A percentile compares a stretch with the other conserved stretches of the same genome.
phyloP scores from a whole-genome alignment of 2,113 vertebrate genomes.

The Pollachius pollachius region DNA sequence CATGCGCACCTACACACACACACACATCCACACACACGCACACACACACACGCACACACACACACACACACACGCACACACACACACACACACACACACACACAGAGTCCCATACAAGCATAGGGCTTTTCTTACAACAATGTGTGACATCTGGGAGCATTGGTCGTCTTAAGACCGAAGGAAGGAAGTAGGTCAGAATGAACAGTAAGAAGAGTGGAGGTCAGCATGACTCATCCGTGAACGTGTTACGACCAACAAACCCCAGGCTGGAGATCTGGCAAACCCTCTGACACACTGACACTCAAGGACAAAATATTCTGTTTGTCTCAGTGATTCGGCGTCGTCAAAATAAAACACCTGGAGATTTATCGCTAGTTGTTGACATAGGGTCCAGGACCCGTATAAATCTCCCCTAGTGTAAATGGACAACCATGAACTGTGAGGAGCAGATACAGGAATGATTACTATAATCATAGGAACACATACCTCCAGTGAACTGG shows the following conservation, averaged over 20 bases:
- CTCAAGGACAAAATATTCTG: constrained; percentile 11
- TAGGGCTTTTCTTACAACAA: not conserved
- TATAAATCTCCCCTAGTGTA: constrained; percentile 5
- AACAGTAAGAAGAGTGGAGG: constrained; percentile 40
- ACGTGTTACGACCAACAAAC: constrained; percentile 18
- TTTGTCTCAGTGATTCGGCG: constrained; percentile 11
- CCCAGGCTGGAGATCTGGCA: constrained; percentile 19
- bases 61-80: too few relatives aligned
- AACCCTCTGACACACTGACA: not conserved
- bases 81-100: too few relatives aligned
- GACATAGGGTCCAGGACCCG: not conserved
- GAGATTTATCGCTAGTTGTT: constrained; percentile 18
- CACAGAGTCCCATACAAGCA: too few relatives aligned
- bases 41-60: not conserved
- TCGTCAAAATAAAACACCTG: not conserved
- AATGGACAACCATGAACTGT: constrained; percentile 1
- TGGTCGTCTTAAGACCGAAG: not conserved
- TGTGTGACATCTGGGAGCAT: not conserved
- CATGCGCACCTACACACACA: constrained; percentile 12
- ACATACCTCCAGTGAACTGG: too few relatives aligned
- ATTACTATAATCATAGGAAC: not conserved
- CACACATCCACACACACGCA: not conserved
- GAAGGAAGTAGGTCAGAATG: constrained; percentile 10
- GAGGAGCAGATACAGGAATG: not conserved
- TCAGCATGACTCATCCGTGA: constrained; percentile 36